These are phyloP conservation scores for Notarius lentiginosus DNA, from an alignment of 2,113 vertebrate genomes.

Conservation along the genomic window DNA sequence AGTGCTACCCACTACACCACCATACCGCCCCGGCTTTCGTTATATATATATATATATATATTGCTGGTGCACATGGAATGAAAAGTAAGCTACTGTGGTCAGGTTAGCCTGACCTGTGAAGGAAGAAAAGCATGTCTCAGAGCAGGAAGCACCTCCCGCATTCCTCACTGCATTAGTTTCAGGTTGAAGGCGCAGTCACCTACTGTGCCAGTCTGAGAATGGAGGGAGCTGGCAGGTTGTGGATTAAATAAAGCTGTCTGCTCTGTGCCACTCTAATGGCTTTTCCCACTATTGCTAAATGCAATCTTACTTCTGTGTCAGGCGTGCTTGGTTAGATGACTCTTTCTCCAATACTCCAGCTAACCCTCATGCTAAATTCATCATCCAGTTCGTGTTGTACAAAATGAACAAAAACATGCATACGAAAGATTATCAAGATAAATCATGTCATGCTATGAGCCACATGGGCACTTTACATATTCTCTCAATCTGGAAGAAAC, in stretches of 20 bases:
- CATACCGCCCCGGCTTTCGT: not conserved
- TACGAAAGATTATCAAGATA: not conserved
- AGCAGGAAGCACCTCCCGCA: not conserved
- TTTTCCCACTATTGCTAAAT: slow-evolving; percentile 68
- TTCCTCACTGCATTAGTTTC: not conserved
- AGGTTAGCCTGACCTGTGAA: not conserved
- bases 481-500: slow-evolving; percentile 56
- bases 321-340: slow-evolving; percentile 62
- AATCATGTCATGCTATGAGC: not conserved
- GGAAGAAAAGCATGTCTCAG: not conserved
- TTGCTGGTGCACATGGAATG: not conserved
- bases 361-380: slow-evolving; percentile 22
- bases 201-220: slow-evolving; percentile 66
- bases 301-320: slow-evolving; percentile 66
- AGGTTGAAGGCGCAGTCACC: slow-evolving; percentile 67
- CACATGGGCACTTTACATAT: not conserved
- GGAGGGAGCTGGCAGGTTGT: slow-evolving; percentile 66
- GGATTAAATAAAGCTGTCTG: slow-evolving; percentile 74
- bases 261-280: slow-evolving; percentile 68
- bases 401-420: slow-evolving; percentile 13
- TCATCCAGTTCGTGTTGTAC: slow-evolving; percentile 2
- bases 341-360: slow-evolving; percentile 33
- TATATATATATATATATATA: not conserved
- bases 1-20: no score
- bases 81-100: not conserved